A percentile compares a stretch with the other conserved stretches of the same genome.
Evolutionary conservation across 1,140 invertebrate species (phyloP).

Genomic region (Scaptomyza hsui): DNA sequence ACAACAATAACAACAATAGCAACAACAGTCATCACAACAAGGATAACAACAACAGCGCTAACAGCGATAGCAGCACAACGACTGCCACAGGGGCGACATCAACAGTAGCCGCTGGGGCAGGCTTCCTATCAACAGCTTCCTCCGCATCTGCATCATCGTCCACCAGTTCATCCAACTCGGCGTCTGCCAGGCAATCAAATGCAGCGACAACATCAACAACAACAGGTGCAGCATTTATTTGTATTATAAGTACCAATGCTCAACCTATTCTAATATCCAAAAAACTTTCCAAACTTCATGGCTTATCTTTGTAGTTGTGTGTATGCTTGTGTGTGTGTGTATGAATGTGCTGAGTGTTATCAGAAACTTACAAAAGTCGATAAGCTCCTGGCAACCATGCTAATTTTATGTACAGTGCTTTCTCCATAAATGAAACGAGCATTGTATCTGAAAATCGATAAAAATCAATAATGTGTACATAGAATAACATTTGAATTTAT

Average conservation of each 20-base stretch:
- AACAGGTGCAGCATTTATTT: conserved; percentile 55
- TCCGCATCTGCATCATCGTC: conserved; percentile 35
- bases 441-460: conserved; percentile 37
- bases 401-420: background rate
- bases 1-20: conserved; percentile 30
- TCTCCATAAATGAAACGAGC: too few species aligned
- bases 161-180: conserved; percentile 25
- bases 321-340: background rate
- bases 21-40: conserved; percentile 33
- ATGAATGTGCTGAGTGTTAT: background rate
- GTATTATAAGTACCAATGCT: conserved; percentile 12
- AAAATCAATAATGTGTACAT: conserved; percentile 25
- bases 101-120: conserved; percentile 15
- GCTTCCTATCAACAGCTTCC: conserved; percentile 10
- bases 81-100: conserved; percentile 17
- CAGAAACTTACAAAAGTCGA: conserved; percentile 7
- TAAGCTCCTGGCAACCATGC: conserved; percentile 27
- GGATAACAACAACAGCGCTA: conserved; percentile 43
- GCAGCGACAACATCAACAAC: conserved; percentile 45
- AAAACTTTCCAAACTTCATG: background rate
- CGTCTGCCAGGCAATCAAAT: conserved; percentile 44
- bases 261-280: too few species aligned
- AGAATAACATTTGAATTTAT: conserved; percentile 31
- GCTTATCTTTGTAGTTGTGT: conserved; percentile 1
- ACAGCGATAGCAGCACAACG: conserved; percentile 39